A percentile compares a stretch with the other conserved stretches of the same genome.
Evolutionary conservation across 2,888 invertebrate genomes (phyloP).

Genomic region (Byasa hedistus): DNA sequence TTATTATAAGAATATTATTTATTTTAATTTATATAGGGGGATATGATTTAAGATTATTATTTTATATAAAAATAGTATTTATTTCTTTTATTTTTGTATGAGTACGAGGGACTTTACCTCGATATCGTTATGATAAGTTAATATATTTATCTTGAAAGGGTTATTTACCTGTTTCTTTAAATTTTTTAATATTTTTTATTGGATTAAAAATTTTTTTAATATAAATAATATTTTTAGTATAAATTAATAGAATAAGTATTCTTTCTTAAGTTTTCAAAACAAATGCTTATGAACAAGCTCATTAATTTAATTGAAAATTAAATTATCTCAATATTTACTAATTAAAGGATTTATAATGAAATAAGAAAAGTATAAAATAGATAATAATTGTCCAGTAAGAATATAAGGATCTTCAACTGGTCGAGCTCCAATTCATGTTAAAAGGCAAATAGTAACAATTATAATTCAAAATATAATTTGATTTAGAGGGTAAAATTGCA

Average conservation of each 20-base stretch:
- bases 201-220: conserved; percentile 62
- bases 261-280: conserved; percentile 86
- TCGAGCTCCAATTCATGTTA: no score
- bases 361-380: conserved; percentile 40
- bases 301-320: conserved; percentile 76
- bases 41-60: conserved; percentile 82
- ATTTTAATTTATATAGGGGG: conserved; percentile 73
- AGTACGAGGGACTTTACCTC: conserved; percentile 83
- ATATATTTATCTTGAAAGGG: conserved; percentile 84
- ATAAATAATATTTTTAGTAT: conserved; percentile 67
- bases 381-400: no score
- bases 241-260: conserved; percentile 81
- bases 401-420: no score
- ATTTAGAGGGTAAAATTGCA: conserved; percentile 80
- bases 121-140: conserved; percentile 87
- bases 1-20: conserved; percentile 41
- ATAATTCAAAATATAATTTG: conserved; percentile 80
- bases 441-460: no score
- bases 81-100: conserved; percentile 83
- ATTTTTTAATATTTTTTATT: conserved; percentile 79
- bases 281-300: conserved; percentile 83
- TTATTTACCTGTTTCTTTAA: conserved; percentile 83
- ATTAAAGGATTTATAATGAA: conserved; percentile 44
- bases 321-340: conserved; percentile 9
- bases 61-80: conserved; percentile 82